Percentiles rank a stretch among this genome's conserved stretches.
Conservation (phyloP, 2,113 vertebrate species). For the Donacobius atricapilla region DNA sequence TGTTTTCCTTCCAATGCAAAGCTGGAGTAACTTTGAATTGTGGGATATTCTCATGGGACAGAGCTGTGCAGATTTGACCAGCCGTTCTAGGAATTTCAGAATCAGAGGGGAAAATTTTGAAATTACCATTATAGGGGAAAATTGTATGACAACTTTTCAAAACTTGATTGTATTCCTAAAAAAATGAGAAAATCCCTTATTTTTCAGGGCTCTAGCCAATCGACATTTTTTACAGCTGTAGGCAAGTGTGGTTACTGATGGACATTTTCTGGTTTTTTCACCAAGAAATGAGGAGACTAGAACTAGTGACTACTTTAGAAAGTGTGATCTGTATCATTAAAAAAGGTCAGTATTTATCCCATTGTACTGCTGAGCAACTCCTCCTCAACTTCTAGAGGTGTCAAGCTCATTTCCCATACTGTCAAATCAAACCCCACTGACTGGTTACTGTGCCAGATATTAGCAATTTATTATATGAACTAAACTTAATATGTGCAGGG, state of each 20-base stretch:
- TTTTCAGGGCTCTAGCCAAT: neutral
- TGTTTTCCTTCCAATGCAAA: neutral
- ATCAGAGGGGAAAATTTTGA: neutral
- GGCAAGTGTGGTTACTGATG: neutral
- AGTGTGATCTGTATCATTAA: neutral
- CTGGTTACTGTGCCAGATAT: neutral
- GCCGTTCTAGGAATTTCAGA: neutral
- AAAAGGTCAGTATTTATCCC: neutral
- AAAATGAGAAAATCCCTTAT: neutral
- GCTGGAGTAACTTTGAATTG: neutral
- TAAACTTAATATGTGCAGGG: neutral
- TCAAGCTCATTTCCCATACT: neutral
- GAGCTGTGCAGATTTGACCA: neutral
- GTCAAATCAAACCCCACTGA: slow-evolving; percentile 1
- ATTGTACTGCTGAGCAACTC: neutral
- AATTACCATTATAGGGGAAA: neutral
- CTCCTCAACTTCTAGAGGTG: neutral
- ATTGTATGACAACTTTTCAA: neutral
- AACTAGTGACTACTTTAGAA: neutral
- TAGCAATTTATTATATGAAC: neutral
- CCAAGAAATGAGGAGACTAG: neutral
- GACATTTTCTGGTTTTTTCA: neutral
- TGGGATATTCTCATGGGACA: neutral
- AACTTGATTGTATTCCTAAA: neutral
- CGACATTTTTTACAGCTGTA: neutral